Conservation (phyloP, 2,797 vertebrate species). For the Atherinosoma microstoma region DNA sequence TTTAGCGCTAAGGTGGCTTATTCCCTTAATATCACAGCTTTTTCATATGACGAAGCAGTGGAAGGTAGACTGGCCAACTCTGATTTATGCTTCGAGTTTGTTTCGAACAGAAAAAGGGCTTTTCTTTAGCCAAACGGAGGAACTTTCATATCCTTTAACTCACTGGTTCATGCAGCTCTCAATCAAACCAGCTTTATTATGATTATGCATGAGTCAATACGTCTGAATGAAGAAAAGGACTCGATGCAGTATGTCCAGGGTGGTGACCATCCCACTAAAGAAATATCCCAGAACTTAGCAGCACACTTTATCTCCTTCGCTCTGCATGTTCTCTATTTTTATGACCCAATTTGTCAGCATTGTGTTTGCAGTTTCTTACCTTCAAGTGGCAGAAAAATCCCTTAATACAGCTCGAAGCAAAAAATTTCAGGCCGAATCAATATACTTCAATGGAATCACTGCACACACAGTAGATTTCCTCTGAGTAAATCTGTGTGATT, state of each 20-base stretch:
- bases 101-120: background rate
- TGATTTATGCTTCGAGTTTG: constrained; percentile 22
- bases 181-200: background rate
- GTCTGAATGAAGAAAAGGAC: background rate
- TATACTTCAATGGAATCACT: background rate
- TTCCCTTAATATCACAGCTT: constrained; percentile 25
- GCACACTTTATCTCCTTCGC: background rate
- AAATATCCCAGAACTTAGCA: background rate
- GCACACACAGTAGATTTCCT: background rate
- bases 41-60: constrained; percentile 18
- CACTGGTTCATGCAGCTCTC: background rate
- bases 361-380: background rate
- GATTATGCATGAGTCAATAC: background rate
- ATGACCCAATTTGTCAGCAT: background rate
- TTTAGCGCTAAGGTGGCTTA: constrained; percentile 31
- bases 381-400: background rate
- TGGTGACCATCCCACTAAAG: background rate
- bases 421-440: background rate
- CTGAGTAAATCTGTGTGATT: background rate
- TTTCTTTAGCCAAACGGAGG: background rate
- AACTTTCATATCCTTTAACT: background rate
- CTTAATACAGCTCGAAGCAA: background rate
- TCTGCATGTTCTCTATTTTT: background rate
- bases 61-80: constrained; percentile 16
- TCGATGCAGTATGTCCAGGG: background rate